Percentiles rank a stretch among this genome's conserved stretches.
phyloP scores from a whole-genome alignment of 2,888 invertebrate species.

The Agrilus cyanescens region DNA sequence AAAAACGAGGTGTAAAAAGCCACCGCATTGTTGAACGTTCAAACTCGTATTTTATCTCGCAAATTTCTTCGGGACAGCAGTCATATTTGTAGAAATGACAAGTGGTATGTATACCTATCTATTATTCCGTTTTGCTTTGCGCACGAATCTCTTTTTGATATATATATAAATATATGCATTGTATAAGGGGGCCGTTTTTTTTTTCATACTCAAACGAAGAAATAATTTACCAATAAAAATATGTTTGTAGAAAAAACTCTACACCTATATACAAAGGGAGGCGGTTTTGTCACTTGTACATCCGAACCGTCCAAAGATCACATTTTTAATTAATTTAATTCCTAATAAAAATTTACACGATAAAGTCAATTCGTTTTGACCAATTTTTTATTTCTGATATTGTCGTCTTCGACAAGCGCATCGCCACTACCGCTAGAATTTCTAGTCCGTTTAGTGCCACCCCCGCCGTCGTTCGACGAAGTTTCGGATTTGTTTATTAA shows the following conservation, averaged over 20 bases:
- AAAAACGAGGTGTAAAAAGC: no score
- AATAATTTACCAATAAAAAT: slow-evolving; percentile 27
- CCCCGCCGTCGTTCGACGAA: no score
- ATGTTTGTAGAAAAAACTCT: slow-evolving; percentile 32
- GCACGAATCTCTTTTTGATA: neutral
- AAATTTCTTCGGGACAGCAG: no score
- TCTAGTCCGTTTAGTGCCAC: slow-evolving; percentile 10
- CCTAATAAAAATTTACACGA: neutral
- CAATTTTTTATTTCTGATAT: slow-evolving; percentile 12
- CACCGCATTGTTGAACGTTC: no score
- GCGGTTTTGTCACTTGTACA: slow-evolving; percentile 1
- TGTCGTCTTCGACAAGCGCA: slow-evolving; percentile 12
- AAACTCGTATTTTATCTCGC: no score
- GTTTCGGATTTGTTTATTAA: neutral
- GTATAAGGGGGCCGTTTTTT: neutral
- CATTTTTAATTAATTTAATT: slow-evolving; percentile 7
- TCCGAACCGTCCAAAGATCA: slow-evolving; percentile 10
- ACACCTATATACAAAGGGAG: slow-evolving; percentile 23
- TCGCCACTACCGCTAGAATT: slow-evolving; percentile 8
- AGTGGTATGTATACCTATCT: no score
- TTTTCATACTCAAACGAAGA: slow-evolving; percentile 10
- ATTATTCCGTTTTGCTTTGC: no score
- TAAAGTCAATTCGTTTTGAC: slow-evolving; percentile 12
- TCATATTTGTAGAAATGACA: no score
- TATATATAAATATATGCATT: neutral